Evolutionary conservation across 2,113 vertebrate species (phyloP), one percentile per base, ranked within the genome.

Genomic region (Gallinago paraguaiae): DNA sequence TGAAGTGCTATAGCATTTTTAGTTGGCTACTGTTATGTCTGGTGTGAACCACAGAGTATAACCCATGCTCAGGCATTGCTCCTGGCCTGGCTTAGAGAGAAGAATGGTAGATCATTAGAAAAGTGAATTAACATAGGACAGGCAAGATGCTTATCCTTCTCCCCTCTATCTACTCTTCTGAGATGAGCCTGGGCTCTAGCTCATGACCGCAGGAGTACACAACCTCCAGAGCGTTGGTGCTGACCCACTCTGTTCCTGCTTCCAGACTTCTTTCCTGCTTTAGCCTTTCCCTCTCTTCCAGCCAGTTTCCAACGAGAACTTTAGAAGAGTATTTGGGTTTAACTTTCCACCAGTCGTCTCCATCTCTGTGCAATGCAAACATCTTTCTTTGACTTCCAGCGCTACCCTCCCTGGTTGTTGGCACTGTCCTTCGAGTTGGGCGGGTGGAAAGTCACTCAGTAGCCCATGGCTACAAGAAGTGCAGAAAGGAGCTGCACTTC

Each of bases 261-360:
- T 59, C 65, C 63, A 39, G n/a, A 3, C 45, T 25, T 33, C 64
- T 41, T 57, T 41, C 39, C 59, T 39, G 4, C 39, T 94, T 93
- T 98, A 99, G 98, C 98, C 98, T 96, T 51, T 94, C 95, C 74
- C 97, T 98, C 39, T 99, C 98, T 86, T 99, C 98, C 35, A 93
- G 59, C 98, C 98, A 99, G 97, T 98, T 99, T 46, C 98, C 98
- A 56, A 96, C 25, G 6, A 99, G 97, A 79, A 98, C 98, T 93
- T 95, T 96, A 67, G 95, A 79, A 11, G 97, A 96, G 81, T 98
- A 98, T 63, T 94, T 98, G 78, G 96, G 97, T 85, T 98, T 97
- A 11, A 94, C 91, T 87, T 91, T 96, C 98, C 98, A 95, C 96
- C 97, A 97, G 11, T 98, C 86, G 57, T 97, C 81, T 30, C 91